Evolutionary conservation across 2,888 invertebrate genomes (phyloP).

Genomic region (Calameuta pallipes): DNA sequence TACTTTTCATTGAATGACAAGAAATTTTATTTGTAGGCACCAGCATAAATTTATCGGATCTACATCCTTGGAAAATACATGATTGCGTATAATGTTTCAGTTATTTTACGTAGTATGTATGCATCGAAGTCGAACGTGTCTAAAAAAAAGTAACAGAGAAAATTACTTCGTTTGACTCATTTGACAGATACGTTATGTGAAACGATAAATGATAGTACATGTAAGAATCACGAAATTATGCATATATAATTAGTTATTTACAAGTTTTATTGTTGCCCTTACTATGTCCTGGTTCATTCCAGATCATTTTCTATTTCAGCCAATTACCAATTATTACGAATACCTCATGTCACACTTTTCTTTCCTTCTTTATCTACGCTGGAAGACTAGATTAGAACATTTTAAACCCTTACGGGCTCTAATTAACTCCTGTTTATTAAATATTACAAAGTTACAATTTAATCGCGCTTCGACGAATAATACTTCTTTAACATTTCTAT

Average conservation of each 20-base stretch:
- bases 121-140: neutral
- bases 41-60: neutral
- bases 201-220: neutral
- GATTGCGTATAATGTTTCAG: neutral
- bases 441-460: conserved; percentile 29
- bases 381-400: conserved; percentile 59
- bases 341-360: conserved; percentile 3
- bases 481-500: conserved; percentile 32
- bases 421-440: conserved; percentile 23
- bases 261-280: neutral
- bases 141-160: neutral
- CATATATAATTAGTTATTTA: neutral
- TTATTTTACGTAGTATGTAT: neutral
- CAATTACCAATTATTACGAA: neutral
- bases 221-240: neutral
- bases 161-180: neutral
- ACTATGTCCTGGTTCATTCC: conserved; percentile 27
- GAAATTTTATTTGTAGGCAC: neutral
- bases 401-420: conserved; percentile 45
- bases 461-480: conserved; percentile 32
- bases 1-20: neutral
- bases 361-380: conserved; percentile 35
- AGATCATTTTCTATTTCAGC: conserved; percentile 13
- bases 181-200: neutral
- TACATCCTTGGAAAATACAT: neutral